A percentile compares a stretch with the other conserved stretches of the same genome.
phyloP scores from a whole-genome alignment of 1,140 invertebrate genomes.

The Melanaphis sacchari region DNA sequence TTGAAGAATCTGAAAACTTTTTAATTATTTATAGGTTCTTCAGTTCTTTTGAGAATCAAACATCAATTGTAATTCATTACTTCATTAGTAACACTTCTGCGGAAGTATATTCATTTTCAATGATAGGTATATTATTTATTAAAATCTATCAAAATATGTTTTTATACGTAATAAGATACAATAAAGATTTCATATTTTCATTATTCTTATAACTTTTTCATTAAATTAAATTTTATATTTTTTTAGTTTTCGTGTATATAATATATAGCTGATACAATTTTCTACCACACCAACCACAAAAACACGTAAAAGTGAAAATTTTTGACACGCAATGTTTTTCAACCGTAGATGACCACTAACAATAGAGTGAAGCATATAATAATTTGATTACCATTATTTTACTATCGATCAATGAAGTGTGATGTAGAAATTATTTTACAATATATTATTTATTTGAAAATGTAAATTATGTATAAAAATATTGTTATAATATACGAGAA shows the following conservation, averaged over 20 bases:
- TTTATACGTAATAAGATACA: not conserved
- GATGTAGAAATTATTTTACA: conserved; percentile 43
- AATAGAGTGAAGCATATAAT: conserved; percentile 26
- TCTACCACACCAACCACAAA: not conserved
- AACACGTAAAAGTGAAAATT: conserved; percentile 43
- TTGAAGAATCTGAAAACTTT: too few relatives aligned
- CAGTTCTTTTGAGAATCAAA: not conserved
- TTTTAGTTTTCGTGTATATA: not conserved
- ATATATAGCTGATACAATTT: conserved; percentile 2
- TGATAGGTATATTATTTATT: not conserved
- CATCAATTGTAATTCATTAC: not conserved
- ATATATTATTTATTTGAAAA: conserved; percentile 18
- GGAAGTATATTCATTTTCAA: not conserved
- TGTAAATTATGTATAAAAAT: not conserved
- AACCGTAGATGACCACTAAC: not conserved
- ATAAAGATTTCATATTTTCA: conserved; percentile 12
- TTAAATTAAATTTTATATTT: not conserved
- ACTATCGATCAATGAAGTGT: conserved; percentile 42
- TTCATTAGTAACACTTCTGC: not conserved
- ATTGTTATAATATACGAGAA: not conserved
- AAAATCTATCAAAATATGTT: not conserved
- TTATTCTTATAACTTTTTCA: not conserved
- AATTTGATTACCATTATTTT: conserved; percentile 42
- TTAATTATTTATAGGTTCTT: not conserved
- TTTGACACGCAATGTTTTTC: conserved; percentile 14